Evolutionary conservation across 2,888 invertebrate genomes (phyloP).

Genomic region (Dasypogon diadema): DNA sequence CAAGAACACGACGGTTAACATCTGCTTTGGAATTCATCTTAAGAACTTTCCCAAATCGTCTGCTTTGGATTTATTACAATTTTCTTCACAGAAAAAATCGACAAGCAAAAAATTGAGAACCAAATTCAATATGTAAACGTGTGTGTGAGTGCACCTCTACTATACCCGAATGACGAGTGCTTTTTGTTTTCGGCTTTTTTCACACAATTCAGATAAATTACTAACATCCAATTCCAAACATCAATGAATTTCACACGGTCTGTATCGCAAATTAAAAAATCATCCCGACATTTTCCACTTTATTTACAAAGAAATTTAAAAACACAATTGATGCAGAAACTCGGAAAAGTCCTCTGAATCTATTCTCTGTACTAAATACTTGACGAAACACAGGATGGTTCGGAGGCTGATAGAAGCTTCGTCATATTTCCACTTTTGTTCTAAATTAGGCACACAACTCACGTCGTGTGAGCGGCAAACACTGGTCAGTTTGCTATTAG

Average conservation of each 20-base stretch:
- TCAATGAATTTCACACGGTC: slow-evolving; percentile 3
- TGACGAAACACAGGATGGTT: background rate
- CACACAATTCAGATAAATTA: slow-evolving; percentile 19
- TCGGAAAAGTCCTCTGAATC: slow-evolving; percentile 17
- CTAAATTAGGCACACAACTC: too few species aligned
- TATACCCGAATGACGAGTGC: slow-evolving; percentile 24
- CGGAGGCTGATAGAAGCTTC: too few species aligned
- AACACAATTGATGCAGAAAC: slow-evolving; percentile 34
- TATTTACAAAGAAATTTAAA: slow-evolving; percentile 32
- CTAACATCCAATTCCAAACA: background rate
- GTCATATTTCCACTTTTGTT: too few species aligned
- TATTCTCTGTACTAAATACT: slow-evolving; percentile 23
- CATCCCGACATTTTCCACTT: slow-evolving; percentile 29
- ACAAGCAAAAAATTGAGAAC: slow-evolving; percentile 22
- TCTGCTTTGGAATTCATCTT: slow-evolving; percentile 89
- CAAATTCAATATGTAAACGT: background rate
- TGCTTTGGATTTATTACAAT: slow-evolving; percentile 6
- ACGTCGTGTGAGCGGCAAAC: too few species aligned
- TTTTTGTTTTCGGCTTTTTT: slow-evolving; percentile 44
- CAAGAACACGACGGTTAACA: slow-evolving; percentile 91
- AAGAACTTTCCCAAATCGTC: slow-evolving; percentile 36
- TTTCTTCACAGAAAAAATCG: background rate
- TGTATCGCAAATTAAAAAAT: slow-evolving; percentile 5
- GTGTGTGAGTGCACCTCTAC: slow-evolving; percentile 7
- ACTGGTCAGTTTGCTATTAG: too few species aligned